Evolutionary conservation across 2,797 vertebrate species (phyloP), one percentile per base, ranked within the genome.

Genomic region (Gallinago stenura): DNA sequence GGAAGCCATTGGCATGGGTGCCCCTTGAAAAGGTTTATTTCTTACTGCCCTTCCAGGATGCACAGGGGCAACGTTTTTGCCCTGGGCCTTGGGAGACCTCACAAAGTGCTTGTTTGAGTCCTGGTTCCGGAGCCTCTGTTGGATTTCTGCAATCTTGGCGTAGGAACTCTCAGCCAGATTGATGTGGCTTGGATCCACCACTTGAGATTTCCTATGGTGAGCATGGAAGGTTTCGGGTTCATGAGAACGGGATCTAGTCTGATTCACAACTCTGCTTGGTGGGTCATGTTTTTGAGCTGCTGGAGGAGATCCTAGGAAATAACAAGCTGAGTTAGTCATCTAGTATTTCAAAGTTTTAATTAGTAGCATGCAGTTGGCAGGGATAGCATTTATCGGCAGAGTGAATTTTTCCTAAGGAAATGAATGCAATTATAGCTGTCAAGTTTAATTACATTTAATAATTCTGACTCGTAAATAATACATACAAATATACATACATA

Each of bases 201-300:
- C 97, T 86, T 98, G 99, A 45, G 98, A 97, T 93, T 99, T 99
- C 56, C 99, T 98, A 91, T 99, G 99, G 95, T 99, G 98, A 82
- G 98, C 88, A 26, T 99, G 98, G 92, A 98, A 98, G 21, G 98
- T 98, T 97, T 99, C 99, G 3, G 99, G 99, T 96, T 99, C 99
- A 1, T 99, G 99, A 87, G 99, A 99, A 96, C 99, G 99, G 61
- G 99, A 99, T 62, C 99, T 98, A 41, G 98, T 97, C 96, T 99
- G 99, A 97, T 99, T 99, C 96, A 98, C 98, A 58, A 98, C 94
- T 61, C 98, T 97, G 87, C 97, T 83, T 66, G 97, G 97, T 80
- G 97, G 97, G 79, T 98, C 98, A 78, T 98, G 97, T 95, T 98
- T 98, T 96, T 98, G 98, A 95, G 94, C 97, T 95, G 93, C 92